These are phyloP conservation scores for Ctena decussata DNA, from an alignment of 2,888 invertebrate genomes.

Conservation along the genomic window DNA sequence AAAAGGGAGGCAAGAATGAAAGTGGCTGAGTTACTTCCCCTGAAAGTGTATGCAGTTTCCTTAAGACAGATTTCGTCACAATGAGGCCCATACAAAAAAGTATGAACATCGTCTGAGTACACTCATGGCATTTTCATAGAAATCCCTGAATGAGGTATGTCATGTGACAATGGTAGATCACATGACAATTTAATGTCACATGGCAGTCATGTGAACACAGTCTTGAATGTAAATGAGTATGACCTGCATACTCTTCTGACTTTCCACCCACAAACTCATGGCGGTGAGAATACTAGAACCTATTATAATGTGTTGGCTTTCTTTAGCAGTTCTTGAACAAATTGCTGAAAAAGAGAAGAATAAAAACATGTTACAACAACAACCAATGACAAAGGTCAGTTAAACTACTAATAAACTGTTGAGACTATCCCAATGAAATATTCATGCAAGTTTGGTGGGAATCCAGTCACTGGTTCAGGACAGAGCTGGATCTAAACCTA, in stretches of 20 bases:
- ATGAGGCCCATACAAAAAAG: too few relatives aligned
- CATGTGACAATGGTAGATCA: conserved; percentile 25
- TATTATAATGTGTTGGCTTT: conserved; percentile 78
- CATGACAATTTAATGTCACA: conserved; percentile 36
- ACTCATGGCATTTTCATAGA: not conserved
- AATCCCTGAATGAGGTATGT: not conserved
- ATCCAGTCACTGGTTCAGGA: too few relatives aligned
- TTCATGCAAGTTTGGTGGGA: too few relatives aligned
- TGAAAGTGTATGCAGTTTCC: too few relatives aligned
- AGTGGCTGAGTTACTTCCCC: too few relatives aligned
- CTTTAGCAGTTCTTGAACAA: conserved; percentile 75
- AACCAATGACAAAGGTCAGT: too few relatives aligned
- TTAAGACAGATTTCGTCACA: too few relatives aligned
- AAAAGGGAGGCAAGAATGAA: too few relatives aligned
- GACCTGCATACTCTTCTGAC: not conserved
- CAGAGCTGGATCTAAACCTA: too few relatives aligned
- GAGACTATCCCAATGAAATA: too few relatives aligned
- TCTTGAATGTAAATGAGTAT: conserved; percentile 6
- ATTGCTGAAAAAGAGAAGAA: conserved; percentile 71
- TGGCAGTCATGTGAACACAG: conserved; percentile 35
- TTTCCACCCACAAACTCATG: not conserved
- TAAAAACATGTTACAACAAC: not conserved
- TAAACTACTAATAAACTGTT: too few relatives aligned
- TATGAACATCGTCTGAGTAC: not conserved
- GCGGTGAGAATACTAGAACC: not conserved